Evolutionary conservation across 1,140 invertebrate genomes (phyloP).

Genomic region (Camponotus pennsylvanicus): DNA sequence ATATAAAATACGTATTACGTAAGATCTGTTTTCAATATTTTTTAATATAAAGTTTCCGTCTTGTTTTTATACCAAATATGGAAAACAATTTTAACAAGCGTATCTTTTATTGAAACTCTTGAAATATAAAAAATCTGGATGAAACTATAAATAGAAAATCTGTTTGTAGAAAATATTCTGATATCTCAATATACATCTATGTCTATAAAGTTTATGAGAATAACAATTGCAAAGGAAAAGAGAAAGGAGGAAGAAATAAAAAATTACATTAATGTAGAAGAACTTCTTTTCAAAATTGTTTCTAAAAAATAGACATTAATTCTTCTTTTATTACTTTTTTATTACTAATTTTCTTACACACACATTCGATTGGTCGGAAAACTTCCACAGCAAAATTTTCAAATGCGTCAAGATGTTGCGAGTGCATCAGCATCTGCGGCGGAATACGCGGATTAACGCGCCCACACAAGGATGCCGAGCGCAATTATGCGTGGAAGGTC

Average conservation of each 20-base stretch:
- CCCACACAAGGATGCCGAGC: constrained; percentile 42
- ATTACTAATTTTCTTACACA: neutral
- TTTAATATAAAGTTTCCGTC: too few species aligned
- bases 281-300: neutral
- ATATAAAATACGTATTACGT: too few species aligned
- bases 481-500: constrained; percentile 56
- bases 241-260: neutral
- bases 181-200: neutral
- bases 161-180: neutral
- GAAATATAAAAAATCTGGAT: neutral
- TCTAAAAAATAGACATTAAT: neutral
- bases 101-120: neutral
- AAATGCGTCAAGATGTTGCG: neutral
- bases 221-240: neutral
- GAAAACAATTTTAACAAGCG: neutral
- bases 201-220: neutral
- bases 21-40: too few species aligned
- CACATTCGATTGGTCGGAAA: neutral
- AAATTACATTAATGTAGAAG: neutral
- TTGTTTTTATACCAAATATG: neutral
- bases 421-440: constrained; percentile 32
- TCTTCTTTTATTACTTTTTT: neutral
- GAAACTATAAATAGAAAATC: neutral
- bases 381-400: neutral
- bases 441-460: constrained; percentile 26